Evolutionary conservation across 2,113 vertebrate species (phyloP).

Genomic region (Chrysochloris asiatica): DNA sequence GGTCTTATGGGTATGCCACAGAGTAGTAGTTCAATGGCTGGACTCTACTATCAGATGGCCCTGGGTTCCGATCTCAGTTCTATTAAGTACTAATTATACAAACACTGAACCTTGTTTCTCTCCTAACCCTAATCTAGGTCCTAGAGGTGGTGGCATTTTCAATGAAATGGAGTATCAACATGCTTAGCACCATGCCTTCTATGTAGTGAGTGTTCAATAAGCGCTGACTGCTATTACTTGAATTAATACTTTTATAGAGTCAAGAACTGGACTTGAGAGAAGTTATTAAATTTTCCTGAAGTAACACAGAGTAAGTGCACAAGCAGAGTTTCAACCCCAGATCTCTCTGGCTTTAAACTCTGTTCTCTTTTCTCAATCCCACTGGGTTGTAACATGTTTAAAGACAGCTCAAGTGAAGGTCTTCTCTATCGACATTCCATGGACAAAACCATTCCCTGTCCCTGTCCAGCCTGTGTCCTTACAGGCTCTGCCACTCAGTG

Average conservation of each 20-base stretch:
- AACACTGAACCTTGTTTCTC: background rate
- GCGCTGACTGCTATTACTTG: background rate
- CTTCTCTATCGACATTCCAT: background rate
- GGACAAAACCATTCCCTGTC: background rate
- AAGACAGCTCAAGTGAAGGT: background rate
- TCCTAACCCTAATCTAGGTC: background rate
- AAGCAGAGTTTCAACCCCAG: background rate
- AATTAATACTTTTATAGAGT: background rate
- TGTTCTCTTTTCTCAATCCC: background rate
- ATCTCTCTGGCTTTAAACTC: background rate
- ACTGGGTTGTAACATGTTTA: background rate
- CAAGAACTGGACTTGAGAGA: slow-evolving; percentile 7
- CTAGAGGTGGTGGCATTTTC: background rate
- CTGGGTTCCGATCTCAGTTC: background rate
- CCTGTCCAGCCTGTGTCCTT: background rate
- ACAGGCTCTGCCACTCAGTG: background rate
- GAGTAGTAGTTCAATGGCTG: background rate
- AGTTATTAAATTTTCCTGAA: background rate
- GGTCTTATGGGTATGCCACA: background rate
- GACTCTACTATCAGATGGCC: background rate
- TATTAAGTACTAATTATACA: background rate
- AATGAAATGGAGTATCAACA: background rate
- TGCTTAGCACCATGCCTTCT: background rate
- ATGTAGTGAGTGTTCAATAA: background rate
- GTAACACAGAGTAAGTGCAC: background rate